Evolutionary conservation across 2,888 invertebrate genomes (phyloP), one percentile per base, ranked within the genome.

Genomic region (Pachliopta kotzebuea): DNA sequence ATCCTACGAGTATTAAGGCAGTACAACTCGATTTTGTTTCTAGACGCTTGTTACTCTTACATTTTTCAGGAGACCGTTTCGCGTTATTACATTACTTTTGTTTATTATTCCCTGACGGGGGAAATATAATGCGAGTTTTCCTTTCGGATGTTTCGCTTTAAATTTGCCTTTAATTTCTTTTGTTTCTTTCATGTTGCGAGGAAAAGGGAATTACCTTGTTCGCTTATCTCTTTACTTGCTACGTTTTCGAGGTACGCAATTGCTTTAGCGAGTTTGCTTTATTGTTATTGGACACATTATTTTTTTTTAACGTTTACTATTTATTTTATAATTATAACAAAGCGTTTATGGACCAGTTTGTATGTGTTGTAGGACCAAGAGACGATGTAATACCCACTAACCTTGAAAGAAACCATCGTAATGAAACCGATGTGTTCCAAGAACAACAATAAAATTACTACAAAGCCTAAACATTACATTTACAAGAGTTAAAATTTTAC

Each of bases 401-500:
- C 3, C 31, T 37, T 37, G 31, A 14, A 37, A 14, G 14, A 14
- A 37, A 37, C 11, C 31, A 37, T 37, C 11, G 31, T 37, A 3
- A 37, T 11, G 31, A 4, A 14, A 37, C 11, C 31, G 11, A 0
- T 2, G 3, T 37, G 14, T 37, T 37, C 31, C 31, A 37, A 11
- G 31, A 14, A 37, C 31, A 37, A 37, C 31, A 14, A 37, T 4
- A 26, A 26, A 26, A 6, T 26, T 26, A 26, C 26, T n/a, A n/a
- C n/a, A n/a, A n/a, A n/a, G n/a, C n/a, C n/a, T n/a, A n/a, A n/a
- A n/a, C n/a, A n/a, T n/a, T n/a, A n/a, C n/a, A n/a, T n/a, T n/a
- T n/a, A 26, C 3, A 6, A 26, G 26, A 26, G 26, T 6, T 14
- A 11, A 37, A 8, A 14, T 62, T 79, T 84, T 78, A 92, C 96